phyloP scores from a whole-genome alignment of 2,888 invertebrate genomes.

The Oeneis ivallda region DNA sequence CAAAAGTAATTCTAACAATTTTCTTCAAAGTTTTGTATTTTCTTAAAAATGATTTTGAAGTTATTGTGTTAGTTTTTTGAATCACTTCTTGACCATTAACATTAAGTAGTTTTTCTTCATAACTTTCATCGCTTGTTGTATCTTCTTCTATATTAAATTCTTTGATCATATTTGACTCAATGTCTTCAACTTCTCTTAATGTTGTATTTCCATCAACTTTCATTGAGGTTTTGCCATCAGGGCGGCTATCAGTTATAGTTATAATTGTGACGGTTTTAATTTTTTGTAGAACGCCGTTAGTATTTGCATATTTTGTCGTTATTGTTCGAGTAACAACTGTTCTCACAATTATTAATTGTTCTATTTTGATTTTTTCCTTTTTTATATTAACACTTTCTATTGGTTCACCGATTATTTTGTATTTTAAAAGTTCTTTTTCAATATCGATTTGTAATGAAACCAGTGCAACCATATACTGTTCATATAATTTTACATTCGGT shows the following conservation, averaged over 20 bases:
- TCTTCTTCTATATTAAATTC: slow-evolving; percentile 38
- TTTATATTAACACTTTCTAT: slow-evolving; percentile 40
- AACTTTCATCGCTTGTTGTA: slow-evolving; percentile 26
- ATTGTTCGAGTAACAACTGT: slow-evolving; percentile 43
- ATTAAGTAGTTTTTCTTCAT: slow-evolving; percentile 27
- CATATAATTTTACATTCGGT: slow-evolving; percentile 24
- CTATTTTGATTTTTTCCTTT: slow-evolving; percentile 38
- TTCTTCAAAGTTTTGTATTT: slow-evolving; percentile 28
- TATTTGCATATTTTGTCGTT: slow-evolving; percentile 41
- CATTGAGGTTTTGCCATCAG: slow-evolving; percentile 38
- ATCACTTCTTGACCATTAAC: slow-evolving; percentile 28
- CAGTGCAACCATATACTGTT: slow-evolving; percentile 35
- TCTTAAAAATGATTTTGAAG: slow-evolving; percentile 33
- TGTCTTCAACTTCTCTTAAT: slow-evolving; percentile 41
- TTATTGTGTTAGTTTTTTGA: slow-evolving; percentile 27
- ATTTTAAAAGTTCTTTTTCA: slow-evolving; percentile 36
- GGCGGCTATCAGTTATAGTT: slow-evolving; percentile 40
- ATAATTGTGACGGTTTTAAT: slow-evolving; percentile 42
- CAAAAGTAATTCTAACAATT: slow-evolving; percentile 24
- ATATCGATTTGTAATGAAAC: slow-evolving; percentile 40
- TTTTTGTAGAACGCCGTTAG: slow-evolving; percentile 37
- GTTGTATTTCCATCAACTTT: slow-evolving; percentile 38
- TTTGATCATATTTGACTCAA: slow-evolving; percentile 33
- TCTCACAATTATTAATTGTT: slow-evolving; percentile 35
- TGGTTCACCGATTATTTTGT: slow-evolving; percentile 39